These are phyloP conservation scores for Cydia strobilella DNA, from an alignment of 1,140 invertebrate species.

Conservation along the genomic window DNA sequence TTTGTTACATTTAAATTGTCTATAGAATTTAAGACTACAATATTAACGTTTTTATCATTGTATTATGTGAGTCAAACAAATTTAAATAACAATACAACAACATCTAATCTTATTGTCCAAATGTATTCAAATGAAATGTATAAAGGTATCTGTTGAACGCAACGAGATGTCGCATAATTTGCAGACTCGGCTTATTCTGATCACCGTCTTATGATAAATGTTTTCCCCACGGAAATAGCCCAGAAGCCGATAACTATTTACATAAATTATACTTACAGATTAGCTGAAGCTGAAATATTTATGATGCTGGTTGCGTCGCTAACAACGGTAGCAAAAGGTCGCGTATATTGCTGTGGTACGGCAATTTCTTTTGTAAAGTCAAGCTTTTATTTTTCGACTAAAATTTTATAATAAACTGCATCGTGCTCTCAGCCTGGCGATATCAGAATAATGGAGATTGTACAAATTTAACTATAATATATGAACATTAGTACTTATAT, in stretches of 20 bases:
- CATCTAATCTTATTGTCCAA: conserved; percentile 38
- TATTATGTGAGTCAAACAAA: not conserved
- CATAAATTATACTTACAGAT: conserved; percentile 74
- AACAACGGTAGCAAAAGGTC: conserved; percentile 30
- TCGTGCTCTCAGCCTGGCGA: too few relatives aligned
- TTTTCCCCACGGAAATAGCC: conserved; percentile 55
- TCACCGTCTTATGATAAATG: conserved; percentile 62
- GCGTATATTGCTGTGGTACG: not conserved
- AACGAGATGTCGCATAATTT: conserved; percentile 46
- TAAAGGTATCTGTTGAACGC: conserved; percentile 38
- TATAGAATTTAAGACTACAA: too few relatives aligned
- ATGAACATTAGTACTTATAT: too few relatives aligned
- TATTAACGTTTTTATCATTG: not conserved
- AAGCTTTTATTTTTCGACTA: not conserved
- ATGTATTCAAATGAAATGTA: conserved; percentile 58
- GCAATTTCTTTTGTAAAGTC: conserved; percentile 10
- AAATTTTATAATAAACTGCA: not conserved
- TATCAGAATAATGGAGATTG: too few relatives aligned
- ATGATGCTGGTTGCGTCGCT: conserved; percentile 16
- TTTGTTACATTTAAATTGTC: too few relatives aligned
- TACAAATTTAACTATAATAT: too few relatives aligned
- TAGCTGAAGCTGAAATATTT: conserved; percentile 46
- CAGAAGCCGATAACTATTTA: conserved; percentile 60
- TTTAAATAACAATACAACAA: conserved; percentile 32
- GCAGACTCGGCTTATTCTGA: conserved; percentile 55